Evolutionary conservation across 2,888 invertebrate genomes (phyloP).

Genomic region (Falcaria lacertinaria): DNA sequence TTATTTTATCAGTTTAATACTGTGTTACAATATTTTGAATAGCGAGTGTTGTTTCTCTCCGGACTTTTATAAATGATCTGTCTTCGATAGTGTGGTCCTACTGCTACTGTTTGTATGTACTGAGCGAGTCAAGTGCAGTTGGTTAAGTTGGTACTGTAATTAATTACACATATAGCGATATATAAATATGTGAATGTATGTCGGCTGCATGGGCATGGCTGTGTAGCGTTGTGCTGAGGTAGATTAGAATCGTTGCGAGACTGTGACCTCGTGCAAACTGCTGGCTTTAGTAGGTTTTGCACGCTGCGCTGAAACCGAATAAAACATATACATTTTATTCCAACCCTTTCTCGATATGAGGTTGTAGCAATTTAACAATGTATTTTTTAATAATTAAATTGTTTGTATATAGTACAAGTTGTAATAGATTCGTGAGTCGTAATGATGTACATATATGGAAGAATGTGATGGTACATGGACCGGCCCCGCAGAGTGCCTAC

Average conservation of each 20-base stretch:
- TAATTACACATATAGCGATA: constrained; percentile 14
- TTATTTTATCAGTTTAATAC: constrained; percentile 69
- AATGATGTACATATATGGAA: constrained; percentile 69
- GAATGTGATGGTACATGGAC: constrained; percentile 53
- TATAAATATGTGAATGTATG: constrained; percentile 44
- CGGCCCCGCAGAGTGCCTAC: constrained; percentile 42
- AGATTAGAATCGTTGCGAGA: constrained; percentile 55
- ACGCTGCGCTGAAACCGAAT: constrained; percentile 65
- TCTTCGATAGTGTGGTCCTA: constrained; percentile 46
- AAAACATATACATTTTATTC: constrained; percentile 69
- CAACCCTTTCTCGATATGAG: constrained; percentile 70
- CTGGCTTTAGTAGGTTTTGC: constrained; percentile 74
- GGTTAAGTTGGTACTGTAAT: constrained; percentile 19
- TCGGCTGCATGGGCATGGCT: constrained; percentile 38
- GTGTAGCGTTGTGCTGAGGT: constrained; percentile 35
- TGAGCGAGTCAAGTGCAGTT: constrained; percentile 53
- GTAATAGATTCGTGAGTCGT: constrained; percentile 66
- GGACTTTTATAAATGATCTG: constrained; percentile 57
- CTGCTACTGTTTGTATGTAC: no score
- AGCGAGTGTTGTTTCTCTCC: constrained; percentile 46
- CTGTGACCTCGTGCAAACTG: constrained; percentile 48
- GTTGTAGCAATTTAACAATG: constrained; percentile 72
- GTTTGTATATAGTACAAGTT: constrained; percentile 80
- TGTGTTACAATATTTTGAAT: constrained; percentile 46
- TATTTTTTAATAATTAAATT: constrained; percentile 72